These are phyloP conservation scores for Disparrhopalites patrizii DNA, from an alignment of 2,888 invertebrate genomes.

Conservation along the genomic window DNA sequence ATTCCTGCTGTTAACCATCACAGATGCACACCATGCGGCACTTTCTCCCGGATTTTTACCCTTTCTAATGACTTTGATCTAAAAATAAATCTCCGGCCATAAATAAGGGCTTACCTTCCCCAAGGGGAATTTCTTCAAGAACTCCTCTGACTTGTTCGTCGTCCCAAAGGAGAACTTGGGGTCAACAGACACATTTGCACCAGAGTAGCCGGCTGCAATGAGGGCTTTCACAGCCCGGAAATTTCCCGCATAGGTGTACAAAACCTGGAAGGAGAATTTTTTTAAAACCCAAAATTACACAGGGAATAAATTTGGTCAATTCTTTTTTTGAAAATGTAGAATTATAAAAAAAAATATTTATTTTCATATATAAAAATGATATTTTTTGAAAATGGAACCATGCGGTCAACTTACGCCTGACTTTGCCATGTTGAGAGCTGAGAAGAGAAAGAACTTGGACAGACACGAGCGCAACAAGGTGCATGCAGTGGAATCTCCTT, in stretches of 20 bases:
- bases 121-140: constrained; percentile 91
- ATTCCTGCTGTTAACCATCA: no score
- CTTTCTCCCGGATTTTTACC: no score
- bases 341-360: background rate
- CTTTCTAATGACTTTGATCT: no score
- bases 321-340: background rate
- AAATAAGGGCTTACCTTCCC: constrained; percentile 73
- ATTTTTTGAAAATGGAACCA: constrained; percentile 14
- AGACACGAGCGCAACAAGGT: constrained; percentile 4
- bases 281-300: background rate
- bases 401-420: constrained; percentile 29
- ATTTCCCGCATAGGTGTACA: constrained; percentile 97
- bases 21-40: no score
- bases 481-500: background rate
- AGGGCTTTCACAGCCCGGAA: constrained; percentile 97
- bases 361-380: background rate
- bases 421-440: constrained; percentile 26
- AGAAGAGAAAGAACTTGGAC: constrained; percentile 13
- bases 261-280: constrained; percentile 64
- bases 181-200: constrained; percentile 75
- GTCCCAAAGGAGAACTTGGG: constrained; percentile 87
- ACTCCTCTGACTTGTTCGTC: constrained; percentile 80
- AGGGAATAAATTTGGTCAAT: background rate
- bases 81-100: no score
- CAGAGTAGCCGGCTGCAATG: constrained; percentile 95